Evolutionary conservation across 2,113 vertebrate genomes (phyloP).

Genomic region (Talpa occidentalis): DNA sequence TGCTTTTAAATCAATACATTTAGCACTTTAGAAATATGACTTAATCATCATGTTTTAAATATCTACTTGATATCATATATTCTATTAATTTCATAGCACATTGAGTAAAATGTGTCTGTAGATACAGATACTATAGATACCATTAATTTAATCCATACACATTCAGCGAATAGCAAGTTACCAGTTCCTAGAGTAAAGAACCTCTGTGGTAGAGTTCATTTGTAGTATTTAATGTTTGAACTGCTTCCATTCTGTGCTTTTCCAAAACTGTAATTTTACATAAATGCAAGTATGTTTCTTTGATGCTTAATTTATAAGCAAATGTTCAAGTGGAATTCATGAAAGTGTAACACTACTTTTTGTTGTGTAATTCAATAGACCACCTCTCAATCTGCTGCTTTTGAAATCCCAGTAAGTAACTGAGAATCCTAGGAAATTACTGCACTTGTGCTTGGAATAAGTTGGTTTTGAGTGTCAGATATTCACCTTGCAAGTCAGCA

Average conservation of each 20-base stretch:
- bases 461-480: slow-evolving; percentile 60
- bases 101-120: slow-evolving; percentile 60
- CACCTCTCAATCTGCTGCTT: slow-evolving; percentile 66
- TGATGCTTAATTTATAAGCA: slow-evolving; percentile 56
- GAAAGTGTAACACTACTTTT: slow-evolving; percentile 40
- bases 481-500: slow-evolving; percentile 66
- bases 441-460: slow-evolving; percentile 72
- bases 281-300: slow-evolving; percentile 45
- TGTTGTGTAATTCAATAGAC: slow-evolving; percentile 67
- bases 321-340: slow-evolving; percentile 58
- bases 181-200: slow-evolving; percentile 21
- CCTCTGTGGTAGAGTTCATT: slow-evolving; percentile 9
- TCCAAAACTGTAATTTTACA: slow-evolving; percentile 39
- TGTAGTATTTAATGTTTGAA: slow-evolving; percentile 30
- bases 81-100: slow-evolving; percentile 60
- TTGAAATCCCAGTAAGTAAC: slow-evolving; percentile 78
- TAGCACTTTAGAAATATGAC: slow-evolving; percentile 52
- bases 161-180: slow-evolving; percentile 27
- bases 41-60: slow-evolving; percentile 42
- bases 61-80: slow-evolving; percentile 29
- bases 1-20: slow-evolving; percentile 23
- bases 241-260: slow-evolving; percentile 33
- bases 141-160: slow-evolving; percentile 21
- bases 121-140: slow-evolving; percentile 16
- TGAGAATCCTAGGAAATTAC: slow-evolving; percentile 26